These are phyloP conservation scores for Antheraea pernyi DNA, from an alignment of 1,140 invertebrate genomes.

Conservation along the genomic window DNA sequence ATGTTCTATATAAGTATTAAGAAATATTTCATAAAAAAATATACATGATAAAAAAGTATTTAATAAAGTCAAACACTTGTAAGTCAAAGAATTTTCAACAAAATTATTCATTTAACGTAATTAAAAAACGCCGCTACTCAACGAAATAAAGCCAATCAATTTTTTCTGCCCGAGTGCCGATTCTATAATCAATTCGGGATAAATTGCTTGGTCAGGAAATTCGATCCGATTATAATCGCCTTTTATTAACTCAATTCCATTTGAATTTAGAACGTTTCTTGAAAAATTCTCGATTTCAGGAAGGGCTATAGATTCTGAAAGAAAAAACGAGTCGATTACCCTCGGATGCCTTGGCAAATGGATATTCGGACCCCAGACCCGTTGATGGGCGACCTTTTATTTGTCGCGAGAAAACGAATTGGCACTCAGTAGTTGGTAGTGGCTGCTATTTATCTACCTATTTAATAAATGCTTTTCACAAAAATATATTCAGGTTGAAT, in stretches of 20 bases:
- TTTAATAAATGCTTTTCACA: conserved; percentile 22
- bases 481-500: conserved; percentile 19
- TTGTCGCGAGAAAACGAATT: conserved; percentile 31
- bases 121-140: conserved; percentile 9
- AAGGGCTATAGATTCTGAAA: conserved; percentile 38
- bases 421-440: conserved; percentile 17
- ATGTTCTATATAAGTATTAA: no score
- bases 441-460: conserved; percentile 18
- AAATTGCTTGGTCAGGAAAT: conserved; percentile 38
- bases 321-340: conserved; percentile 45
- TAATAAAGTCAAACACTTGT: not conserved
- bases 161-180: conserved; percentile 10
- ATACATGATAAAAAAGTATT: no score
- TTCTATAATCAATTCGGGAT: conserved; percentile 32
- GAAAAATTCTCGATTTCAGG: conserved; percentile 31
- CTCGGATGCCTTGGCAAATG: conserved; percentile 37
- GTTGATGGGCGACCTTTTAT: conserved; percentile 32
- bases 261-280: conserved; percentile 45
- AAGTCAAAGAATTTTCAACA: not conserved
- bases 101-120: not conserved
- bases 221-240: conserved; percentile 51
- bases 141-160: conserved; percentile 29
- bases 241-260: conserved; percentile 38
- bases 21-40: no score
- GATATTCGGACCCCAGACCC: conserved; percentile 33